Evolutionary conservation across 1,140 invertebrate genomes (phyloP), one percentile per base, ranked within the genome.

Genomic region (Phthorimaea operculella): DNA sequence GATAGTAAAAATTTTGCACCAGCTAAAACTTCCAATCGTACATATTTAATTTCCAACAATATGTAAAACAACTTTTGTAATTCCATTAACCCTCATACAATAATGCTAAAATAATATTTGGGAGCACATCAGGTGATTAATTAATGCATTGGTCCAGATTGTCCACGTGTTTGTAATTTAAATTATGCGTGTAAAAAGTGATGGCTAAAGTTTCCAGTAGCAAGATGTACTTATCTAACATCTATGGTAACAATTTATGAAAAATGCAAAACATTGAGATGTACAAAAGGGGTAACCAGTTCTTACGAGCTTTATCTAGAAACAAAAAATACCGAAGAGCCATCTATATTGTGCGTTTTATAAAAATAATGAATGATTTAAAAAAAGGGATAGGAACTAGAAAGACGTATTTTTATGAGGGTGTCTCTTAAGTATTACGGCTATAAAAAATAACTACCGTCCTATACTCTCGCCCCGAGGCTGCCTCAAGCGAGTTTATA

Each of bases 331-430:
- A 39, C 36, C n/a, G n/a, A 39, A 12, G 36, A 39, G 36, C 36
- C 36, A 39, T 39, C n/a, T 39, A 39, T 59, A 52, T 59, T 55
- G 54, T 59, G 53, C 58, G 53, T 55, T 49, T 51, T 42, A 44
- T 11, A 33, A 16, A 48, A 17, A n/a, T 56, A 39, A 10, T 39
- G 10, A 4, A 5, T 39, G 36, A 39, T 39, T 10, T 4, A 39
- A 39, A 52, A 4, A 9, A 47, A 21, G 50, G 50, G 7, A 48
- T 56, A 56, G 55, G 54, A 57, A 57, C 49, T 57, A 57, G 18
- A 44, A 4, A 56, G 36, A 39, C 36, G n/a, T 12, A 9, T 12
- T 39, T 39, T 39, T 9, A 39, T 39, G n/a, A 39, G 10, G 36
- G 36, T 39, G 36, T 5, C 36, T 9, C 36, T 34, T 39, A 39